phyloP scores from a whole-genome alignment of 2,113 vertebrate genomes.

The Lophura nycthemera region DNA sequence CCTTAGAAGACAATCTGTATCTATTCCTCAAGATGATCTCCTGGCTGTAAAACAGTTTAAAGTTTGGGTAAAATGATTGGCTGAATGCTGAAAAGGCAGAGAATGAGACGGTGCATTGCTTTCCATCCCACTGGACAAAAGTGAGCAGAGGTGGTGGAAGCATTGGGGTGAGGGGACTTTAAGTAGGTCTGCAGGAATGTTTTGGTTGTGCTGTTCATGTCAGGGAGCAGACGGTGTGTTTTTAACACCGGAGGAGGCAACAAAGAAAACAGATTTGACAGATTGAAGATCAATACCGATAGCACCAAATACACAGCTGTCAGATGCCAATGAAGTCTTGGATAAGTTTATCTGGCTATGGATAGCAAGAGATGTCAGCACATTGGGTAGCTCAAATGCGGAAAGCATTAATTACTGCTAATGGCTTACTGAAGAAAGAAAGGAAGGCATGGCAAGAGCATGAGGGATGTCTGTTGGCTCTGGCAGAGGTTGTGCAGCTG shows the following conservation, averaged over 20 bases:
- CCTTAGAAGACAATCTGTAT: background rate
- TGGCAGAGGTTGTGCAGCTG: background rate
- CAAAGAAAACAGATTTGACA: background rate
- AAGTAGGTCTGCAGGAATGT: background rate
- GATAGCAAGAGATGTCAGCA: background rate
- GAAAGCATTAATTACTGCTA: background rate
- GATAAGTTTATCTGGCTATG: background rate
- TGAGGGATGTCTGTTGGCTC: background rate
- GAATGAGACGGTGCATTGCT: background rate
- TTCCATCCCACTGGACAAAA: background rate
- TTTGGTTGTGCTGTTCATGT: background rate
- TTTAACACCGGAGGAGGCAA: background rate
- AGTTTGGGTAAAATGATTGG: background rate
- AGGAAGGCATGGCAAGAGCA: background rate
- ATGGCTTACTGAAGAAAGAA: constrained; percentile 5
- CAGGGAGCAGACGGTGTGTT: background rate
- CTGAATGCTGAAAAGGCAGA: background rate
- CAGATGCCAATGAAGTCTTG: background rate
- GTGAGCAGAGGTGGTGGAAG: background rate
- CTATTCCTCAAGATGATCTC: background rate
- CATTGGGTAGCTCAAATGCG: background rate
- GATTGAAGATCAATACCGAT: background rate
- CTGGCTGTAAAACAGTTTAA: background rate
- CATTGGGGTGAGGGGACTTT: background rate
- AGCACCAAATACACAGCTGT: background rate